Conservation (phyloP, 2,797 vertebrate species). For the Salmo trutta region DNA sequence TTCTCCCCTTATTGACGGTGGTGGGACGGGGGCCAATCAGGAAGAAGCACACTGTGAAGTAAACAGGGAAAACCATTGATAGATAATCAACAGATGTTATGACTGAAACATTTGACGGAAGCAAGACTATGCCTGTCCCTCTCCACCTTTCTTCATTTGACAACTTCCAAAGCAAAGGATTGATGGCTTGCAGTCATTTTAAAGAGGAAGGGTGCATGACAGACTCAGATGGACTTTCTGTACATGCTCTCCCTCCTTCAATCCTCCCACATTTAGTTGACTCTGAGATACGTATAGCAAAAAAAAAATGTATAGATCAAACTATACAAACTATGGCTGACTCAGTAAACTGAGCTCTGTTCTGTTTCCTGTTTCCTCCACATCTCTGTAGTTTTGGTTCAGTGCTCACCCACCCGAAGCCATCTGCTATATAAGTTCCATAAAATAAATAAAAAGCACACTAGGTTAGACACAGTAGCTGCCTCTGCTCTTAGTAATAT, state of each 20-base stretch:
- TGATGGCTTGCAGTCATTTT: slow-evolving; percentile 35
- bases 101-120: slow-evolving; percentile 32
- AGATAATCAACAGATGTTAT: slow-evolving; percentile 26
- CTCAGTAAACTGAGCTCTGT: slow-evolving; percentile 42
- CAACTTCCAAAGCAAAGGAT: slow-evolving; percentile 31
- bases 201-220: slow-evolving; percentile 31
- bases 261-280: slow-evolving; percentile 25
- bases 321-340: slow-evolving; percentile 37
- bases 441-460: slow-evolving; percentile 13
- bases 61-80: slow-evolving; percentile 44
- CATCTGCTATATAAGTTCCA: slow-evolving; percentile 18
- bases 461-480: slow-evolving; percentile 56
- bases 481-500: slow-evolving; percentile 44
- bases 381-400: slow-evolving; percentile 40
- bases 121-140: slow-evolving; percentile 8
- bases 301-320: slow-evolving; percentile 24
- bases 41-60: slow-evolving; percentile 72
- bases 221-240: slow-evolving; percentile 17
- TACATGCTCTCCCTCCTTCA: slow-evolving; percentile 38
- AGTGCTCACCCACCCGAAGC: slow-evolving; percentile 44
- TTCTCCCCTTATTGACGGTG: slow-evolving; percentile 85
- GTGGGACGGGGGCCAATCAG: slow-evolving; percentile 50
- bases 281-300: not conserved
- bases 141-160: slow-evolving; percentile 37
- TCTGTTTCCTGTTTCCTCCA: slow-evolving; percentile 36